Base-by-base conservation (phyloP, 2,888 invertebrate genomes). In the Emmelina monodactyla region DNA sequence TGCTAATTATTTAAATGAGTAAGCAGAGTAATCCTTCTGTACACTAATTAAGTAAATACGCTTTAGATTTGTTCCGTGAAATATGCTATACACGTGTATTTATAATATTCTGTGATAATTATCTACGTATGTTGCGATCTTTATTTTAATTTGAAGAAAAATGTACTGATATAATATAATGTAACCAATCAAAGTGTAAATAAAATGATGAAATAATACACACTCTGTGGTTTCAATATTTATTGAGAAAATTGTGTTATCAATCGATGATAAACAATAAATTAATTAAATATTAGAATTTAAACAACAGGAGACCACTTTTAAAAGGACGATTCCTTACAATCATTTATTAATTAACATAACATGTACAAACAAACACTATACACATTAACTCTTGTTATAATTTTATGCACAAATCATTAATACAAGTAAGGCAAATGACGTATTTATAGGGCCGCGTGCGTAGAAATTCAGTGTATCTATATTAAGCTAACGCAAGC, bases 181-280 rank as follows among this genome's bases (percentile, higher is more conserved):
- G 19, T 19, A 19, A 9, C 19, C 5, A 6, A 9, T 19, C 5
- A 5, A 19, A 19, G 5, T 19, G 5, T 6, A 19, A 19, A 19
- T 19, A 9, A 19, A 19, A 5, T 19, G 19, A 19, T 19, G n/a
- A 37, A 43, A 37, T 25, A 53, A 45, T 53, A 59, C 51, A 46
- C 37, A 41, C 39, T 40, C 40, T 55, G 48, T 57, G 53, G 53
- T 64, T 64, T 70, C 55, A 65, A 61, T 55, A 58, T 78, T 78
- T 76, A 76, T 76, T 76, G 58, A 67, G 58, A 73, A 75, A 76
- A 68, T 69, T 69, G 62, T 66, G 76, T 79, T 76, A 76, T 69
- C 78, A 63, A 59, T 54, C 64, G 54, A 55, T 62, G 73, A 73
- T 78, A 73, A 75, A 73, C 75, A 75, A 79, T 78, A 78, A 79